These are phyloP conservation scores for Lepidurus couesii DNA, from an alignment of 1,140 invertebrate genomes.

Conservation along the genomic window DNA sequence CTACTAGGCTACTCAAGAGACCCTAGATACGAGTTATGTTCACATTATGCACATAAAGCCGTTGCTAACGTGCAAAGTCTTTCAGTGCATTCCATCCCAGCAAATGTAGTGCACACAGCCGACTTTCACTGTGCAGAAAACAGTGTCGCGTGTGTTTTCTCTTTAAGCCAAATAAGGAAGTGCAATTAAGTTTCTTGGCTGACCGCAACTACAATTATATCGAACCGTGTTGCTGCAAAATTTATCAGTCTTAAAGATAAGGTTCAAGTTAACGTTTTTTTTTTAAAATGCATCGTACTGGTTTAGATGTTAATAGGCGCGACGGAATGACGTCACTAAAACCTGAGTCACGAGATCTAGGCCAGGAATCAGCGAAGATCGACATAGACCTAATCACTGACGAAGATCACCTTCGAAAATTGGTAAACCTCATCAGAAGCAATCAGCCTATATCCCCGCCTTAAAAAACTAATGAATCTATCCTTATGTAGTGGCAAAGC, in stretches of 20 bases:
- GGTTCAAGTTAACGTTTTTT: background rate
- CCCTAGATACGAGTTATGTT: too few relatives aligned
- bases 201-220: too few relatives aligned
- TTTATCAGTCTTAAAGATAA: background rate
- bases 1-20: background rate
- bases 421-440: background rate
- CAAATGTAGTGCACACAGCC: too few relatives aligned
- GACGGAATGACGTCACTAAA: conserved; percentile 25
- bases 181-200: too few relatives aligned
- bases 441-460: too few relatives aligned
- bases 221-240: too few relatives aligned
- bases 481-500: conserved; percentile 65
- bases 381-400: conserved; percentile 31
- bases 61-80: too few relatives aligned
- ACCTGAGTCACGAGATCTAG: conserved; percentile 7
- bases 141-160: too few relatives aligned
- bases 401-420: conserved; percentile 32
- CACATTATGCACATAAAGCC: too few relatives aligned
- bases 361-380: conserved; percentile 20
- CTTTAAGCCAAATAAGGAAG: too few relatives aligned
- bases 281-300: background rate
- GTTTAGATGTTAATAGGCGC: background rate
- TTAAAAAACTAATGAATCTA: background rate
- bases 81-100: too few relatives aligned
- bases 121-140: too few relatives aligned